Evolutionary conservation across 2,113 vertebrate species (phyloP), one percentile per base, ranked within the genome.

Genomic region (Macrotus californicus): DNA sequence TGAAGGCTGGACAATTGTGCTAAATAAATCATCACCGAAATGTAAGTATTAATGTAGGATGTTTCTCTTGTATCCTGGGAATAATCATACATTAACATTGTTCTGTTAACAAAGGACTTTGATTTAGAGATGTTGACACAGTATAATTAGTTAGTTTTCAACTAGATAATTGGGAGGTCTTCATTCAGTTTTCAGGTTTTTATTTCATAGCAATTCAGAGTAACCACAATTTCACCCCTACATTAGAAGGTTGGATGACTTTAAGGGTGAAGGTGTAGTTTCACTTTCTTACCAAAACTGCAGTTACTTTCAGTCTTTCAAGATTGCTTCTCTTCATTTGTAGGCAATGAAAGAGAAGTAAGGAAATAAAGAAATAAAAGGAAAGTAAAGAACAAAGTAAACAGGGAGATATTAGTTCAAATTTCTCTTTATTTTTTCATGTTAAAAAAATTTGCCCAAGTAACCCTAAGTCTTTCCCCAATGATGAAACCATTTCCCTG

Each of bases 1-100:
- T 0, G 99, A 99, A 98, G 99, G 99, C 88, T 99, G 99, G 99
- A 99, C 99, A 13, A 99, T 99, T 22, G 98, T 99, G 3, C 98
- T 98, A 76, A 97, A 97, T 0, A 99, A 98, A 73, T 96, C 98
- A 12, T 98, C 98, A 19, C 39, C 89, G 1, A 98, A 97, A 88
- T 80, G 99, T 99, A 98, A 97, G 99, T 96, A 41, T 70, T 91
- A 93, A 94, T 76, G 41, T 93, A 2, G 0, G 31, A 5, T 41
- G 39, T 93, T 95, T 72, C 39, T 75, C 6, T 34, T 76, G 34
- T 52, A n/a, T 41, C 15, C 88, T 86, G 41, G 56, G 41, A 21
- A 56, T 86, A 92, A 64, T 89, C 39, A 92, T 7, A 72, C 12
- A 22, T 52, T 82, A 39, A 83, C 36, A 34, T n/a, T 43, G 36